Conservation (phyloP, 2,113 vertebrate genomes). For the Caracal caracal region DNA sequence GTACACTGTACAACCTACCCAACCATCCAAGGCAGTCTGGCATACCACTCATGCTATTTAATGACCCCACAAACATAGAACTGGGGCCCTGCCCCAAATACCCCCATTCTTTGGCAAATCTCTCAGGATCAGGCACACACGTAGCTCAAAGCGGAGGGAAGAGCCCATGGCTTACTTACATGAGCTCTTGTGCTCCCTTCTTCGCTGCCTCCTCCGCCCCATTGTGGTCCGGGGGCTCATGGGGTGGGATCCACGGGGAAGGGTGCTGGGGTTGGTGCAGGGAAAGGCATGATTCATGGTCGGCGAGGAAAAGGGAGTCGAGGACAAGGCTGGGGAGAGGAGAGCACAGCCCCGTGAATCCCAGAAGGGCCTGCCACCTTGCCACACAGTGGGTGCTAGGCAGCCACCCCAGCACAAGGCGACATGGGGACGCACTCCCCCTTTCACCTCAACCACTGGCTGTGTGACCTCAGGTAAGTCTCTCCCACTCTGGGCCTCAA, state of each 20-base stretch:
- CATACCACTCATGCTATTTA: background rate
- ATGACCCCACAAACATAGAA: background rate
- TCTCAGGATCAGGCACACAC: background rate
- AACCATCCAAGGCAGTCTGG: background rate
- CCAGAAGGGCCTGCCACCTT: background rate
- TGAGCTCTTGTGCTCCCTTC: slow-evolving; percentile 96
- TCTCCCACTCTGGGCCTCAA: background rate
- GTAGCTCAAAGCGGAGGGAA: background rate
- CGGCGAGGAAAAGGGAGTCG: slow-evolving; percentile 93
- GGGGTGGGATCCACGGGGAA: slow-evolving; percentile 90
- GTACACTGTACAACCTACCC: background rate
- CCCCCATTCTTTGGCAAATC: background rate
- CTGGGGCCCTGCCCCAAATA: background rate
- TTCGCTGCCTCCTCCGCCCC: slow-evolving; percentile 90
- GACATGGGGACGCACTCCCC: background rate
- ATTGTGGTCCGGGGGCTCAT: slow-evolving; percentile 92
- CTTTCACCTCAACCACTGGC: background rate
- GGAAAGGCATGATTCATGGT: slow-evolving; percentile 92
- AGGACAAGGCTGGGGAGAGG: slow-evolving; percentile 90
- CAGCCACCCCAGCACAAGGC: background rate
- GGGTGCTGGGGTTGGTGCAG: slow-evolving; percentile 92
- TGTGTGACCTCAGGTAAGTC: background rate
- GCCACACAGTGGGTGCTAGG: background rate
- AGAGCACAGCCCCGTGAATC: slow-evolving; percentile 21
- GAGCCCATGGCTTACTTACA: slow-evolving; percentile 88